Evolutionary conservation across 2,113 vertebrate species (phyloP), one percentile per base, ranked within the genome.

Genomic region (Corythornis madagascariensis): DNA sequence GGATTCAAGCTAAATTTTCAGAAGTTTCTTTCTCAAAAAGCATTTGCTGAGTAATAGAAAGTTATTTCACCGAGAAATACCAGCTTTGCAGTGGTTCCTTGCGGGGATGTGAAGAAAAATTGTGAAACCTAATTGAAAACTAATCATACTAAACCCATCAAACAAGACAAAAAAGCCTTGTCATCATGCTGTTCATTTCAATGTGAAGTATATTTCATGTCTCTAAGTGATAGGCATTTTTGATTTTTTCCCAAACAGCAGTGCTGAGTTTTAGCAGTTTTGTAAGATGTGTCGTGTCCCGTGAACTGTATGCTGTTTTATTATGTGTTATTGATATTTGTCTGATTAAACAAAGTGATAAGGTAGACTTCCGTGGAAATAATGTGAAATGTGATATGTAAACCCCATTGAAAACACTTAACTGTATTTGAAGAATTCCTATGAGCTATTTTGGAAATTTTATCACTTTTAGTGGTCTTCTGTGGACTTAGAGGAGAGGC

Each of bases 241-340:
- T 96, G 84, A 93, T 89, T 93, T 88, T 90, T 90, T 86, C 96
- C 79, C 79, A 69, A 93, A 96, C 92, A 69, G 91, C 91, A 96
- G 91, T 96, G 92, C 90, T 96, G 92, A 95, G 88, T 95, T 97
- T 95, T 96, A 97, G 90, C 92, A 57, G 87, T 97, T 98, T 96
- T 97, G 97, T 98, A 97, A 96, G 96, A 92, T 0, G 93, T 97
- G 73, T 97, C 2, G 77, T 97, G 97, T 98, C 97, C 91, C 2
- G 96, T 97, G 94, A 97, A 83, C 88, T 93, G 94, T 96, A 67
- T 94, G 82, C 96, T 94, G 80, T 92, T 97, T 96, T 95, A 91
- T 86, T 96, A 64, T 81, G 85, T 97, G 96, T 97, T 97, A 77
- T 94, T 97, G 96, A 94, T 97, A 97, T 97, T 97, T 93, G 97